phyloP scores from a whole-genome alignment of 2,113 vertebrate genomes.

The Salvelinus fontinalis region DNA sequence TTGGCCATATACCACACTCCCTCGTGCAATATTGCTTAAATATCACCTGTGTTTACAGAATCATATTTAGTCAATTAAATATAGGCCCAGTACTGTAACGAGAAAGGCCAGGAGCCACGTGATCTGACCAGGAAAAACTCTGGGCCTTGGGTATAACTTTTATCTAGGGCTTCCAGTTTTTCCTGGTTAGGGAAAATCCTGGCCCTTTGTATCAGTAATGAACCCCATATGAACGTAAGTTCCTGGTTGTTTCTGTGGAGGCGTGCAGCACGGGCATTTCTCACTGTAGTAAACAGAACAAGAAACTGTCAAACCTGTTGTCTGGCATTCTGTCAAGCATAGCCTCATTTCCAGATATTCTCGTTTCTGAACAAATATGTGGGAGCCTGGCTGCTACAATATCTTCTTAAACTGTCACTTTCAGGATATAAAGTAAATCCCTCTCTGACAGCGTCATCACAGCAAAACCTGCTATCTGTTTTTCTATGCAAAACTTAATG shows the following conservation, averaged over 20 bases:
- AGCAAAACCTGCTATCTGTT: conserved; percentile 39
- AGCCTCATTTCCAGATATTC: conserved; percentile 28
- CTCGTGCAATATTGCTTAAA: too few relatives aligned
- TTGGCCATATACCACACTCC: too few relatives aligned
- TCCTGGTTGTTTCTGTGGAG: not conserved
- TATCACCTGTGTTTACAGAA: too few relatives aligned
- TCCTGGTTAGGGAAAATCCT: too few relatives aligned
- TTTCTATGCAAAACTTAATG: not conserved
- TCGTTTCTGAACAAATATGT: conserved; percentile 38
- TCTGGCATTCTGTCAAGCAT: conserved; percentile 53
- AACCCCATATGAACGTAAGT: too few relatives aligned
- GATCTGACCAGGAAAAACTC: too few relatives aligned
- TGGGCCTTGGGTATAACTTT: too few relatives aligned
- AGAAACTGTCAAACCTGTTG: conserved; percentile 54
- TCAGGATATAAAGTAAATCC: conserved; percentile 2
- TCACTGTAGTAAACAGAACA: conserved; percentile 12
- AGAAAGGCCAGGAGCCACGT: too few relatives aligned
- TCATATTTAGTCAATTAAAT: too few relatives aligned
- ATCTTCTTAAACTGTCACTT: conserved; percentile 15
- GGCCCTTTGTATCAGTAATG: too few relatives aligned
- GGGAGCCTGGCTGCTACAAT: conserved; percentile 12
- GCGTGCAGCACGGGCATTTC: not conserved
- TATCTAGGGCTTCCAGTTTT: too few relatives aligned
- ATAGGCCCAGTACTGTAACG: too few relatives aligned
- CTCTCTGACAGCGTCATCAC: conserved; percentile 22